Evolutionary conservation across 2,113 vertebrate genomes (phyloP), one percentile per base, ranked within the genome.

Genomic region (Lipophrys pholis): DNA sequence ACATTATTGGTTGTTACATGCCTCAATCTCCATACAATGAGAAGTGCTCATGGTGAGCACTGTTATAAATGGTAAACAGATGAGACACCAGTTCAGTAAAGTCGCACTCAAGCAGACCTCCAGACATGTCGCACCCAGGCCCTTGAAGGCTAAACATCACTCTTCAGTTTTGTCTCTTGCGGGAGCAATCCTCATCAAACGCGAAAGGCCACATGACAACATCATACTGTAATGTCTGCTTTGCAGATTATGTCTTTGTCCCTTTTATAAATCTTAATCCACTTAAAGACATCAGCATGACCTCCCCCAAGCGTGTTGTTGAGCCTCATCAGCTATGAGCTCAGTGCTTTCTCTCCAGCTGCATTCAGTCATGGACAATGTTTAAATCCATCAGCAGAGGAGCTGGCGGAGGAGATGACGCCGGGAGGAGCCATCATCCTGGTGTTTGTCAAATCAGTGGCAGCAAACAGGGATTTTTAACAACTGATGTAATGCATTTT

Each of bases 321-420:
- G 7, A 57, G 49, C 54, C 54, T 74, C 52, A 76, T 73, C 65
- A 51, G 0, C 56, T 67, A 8, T 45, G 56, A 85, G 69, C 69
- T 67, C 21, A 30, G 21, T 30, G 21, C 21, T 30, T 30, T 30
- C 21, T 79, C 65, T 57, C 66, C 74, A 84, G 83, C 81, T 86
- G 79, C 8, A 42, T 81, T 60, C 78, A 73, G 53, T 80, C 66
- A 0, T 15, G 12, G 10, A 51, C 50, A 39, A 55, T 17, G 12
- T 54, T 49, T 51, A 35, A 72, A 74, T 80, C 74, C 48, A 64
- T 81, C 69, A 59, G 49, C 66, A 69, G 61, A 53, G 6, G 64
- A 45, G 15, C 46, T 17, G 36, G 69, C 67, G 55, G 56, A 73
- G 56, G 49, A 9, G 11, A 73, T 73, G 80, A 85, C 61, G 55